A percentile compares a stretch with the other conserved stretches of the same genome.
These are phyloP conservation scores for Bothrops jararaca DNA, from an alignment of 2,113 vertebrate species.

Conservation along the genomic window DNA sequence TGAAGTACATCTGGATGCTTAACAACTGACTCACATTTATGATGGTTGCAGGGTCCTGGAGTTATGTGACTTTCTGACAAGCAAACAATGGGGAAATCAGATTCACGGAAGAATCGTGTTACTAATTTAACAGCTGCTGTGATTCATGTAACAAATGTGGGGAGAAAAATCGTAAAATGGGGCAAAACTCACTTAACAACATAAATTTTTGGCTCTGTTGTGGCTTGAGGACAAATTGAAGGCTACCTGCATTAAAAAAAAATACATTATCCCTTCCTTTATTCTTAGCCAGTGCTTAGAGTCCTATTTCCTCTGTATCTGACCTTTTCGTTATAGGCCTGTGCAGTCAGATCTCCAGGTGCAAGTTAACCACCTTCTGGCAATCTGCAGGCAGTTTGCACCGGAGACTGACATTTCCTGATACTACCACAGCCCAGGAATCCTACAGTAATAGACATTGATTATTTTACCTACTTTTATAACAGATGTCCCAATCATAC, in stretches of 20 bases:
- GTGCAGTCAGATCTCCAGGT: neutral
- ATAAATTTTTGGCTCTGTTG: neutral
- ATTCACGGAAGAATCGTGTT: neutral
- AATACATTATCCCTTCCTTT: neutral
- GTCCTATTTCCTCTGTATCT: neutral
- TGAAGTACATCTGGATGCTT: neutral
- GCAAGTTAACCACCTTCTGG: neutral
- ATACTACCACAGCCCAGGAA: neutral
- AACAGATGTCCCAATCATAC: neutral
- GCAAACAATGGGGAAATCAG: neutral
- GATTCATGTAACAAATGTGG: neutral
- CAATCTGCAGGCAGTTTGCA: neutral
- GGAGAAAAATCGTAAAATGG: neutral
- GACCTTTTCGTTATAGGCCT: neutral
- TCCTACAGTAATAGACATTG: neutral
- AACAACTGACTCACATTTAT: neutral
- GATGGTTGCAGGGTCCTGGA: neutral
- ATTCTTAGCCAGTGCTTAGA: neutral
- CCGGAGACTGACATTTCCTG: neutral
- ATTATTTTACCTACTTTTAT: neutral
- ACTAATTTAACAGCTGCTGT: neutral
- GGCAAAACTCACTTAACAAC: neutral
- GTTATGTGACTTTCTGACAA: neutral
- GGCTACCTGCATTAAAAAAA: neutral
- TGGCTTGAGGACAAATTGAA: neutral